Evolutionary conservation across 1,140 invertebrate genomes (phyloP), one percentile per base, ranked within the genome.

Genomic region (Caenorhabditis latens): DNA sequence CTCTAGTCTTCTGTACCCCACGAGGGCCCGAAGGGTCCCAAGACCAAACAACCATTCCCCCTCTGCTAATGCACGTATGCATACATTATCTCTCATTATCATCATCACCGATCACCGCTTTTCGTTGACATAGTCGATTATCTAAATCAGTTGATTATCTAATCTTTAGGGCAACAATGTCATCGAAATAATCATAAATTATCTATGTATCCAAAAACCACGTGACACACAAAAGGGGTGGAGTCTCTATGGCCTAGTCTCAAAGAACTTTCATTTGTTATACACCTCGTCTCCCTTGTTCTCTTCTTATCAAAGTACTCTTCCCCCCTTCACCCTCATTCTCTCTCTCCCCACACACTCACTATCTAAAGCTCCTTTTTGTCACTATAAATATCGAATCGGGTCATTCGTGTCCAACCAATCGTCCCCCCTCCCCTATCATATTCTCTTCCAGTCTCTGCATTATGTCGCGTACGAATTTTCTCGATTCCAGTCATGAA

Each of bases 321-420:
- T n/a, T 8, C 79, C 71, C 42, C 71, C 48, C 24, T 24, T 16
- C 48, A 46, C 71, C 2, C 32, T 4, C 42, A 46, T 24, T 75
- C 71, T 32, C 71, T 50, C 71, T 6, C 32, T 40, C 9, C 0
- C 24, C 19, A 82, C 75, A 46, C 61, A 7, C 19, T 48, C 13
- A 82, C 16, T 50, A 24, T 57, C 84, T 85, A 79, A 40, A 48
- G 43, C 71, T 79, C 71, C 71, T 53, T 79, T 53, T 53, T 79
- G 71, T 79, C 71, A 50, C 71, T 79, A 79, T 79, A 79, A 79
- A 79, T 79, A 79, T 53, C 71, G 13, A 53, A 71, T 71, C 65
- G 32, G 32, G 5, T 32, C 14, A 19, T 21, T 21, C 24, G 24
- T 40, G 14, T 71, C 40, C 24, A 43, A 46, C 19, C 11, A 9